Conservation (phyloP, 2,888 invertebrate species). For the Pachymerium ferrugineum region DNA sequence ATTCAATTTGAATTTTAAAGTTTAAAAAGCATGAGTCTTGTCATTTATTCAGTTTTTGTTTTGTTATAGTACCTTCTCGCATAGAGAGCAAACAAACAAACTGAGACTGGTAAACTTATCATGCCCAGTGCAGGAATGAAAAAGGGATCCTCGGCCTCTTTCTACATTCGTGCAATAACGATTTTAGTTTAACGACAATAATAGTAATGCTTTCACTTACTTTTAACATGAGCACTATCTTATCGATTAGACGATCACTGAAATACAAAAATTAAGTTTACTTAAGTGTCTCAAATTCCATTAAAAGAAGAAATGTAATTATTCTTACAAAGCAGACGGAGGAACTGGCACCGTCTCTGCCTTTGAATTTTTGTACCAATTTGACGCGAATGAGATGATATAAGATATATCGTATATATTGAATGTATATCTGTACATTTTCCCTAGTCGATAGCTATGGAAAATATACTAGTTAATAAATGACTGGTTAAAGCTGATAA, state of each 20-base stretch:
- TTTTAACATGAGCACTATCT: background rate
- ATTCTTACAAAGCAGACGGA: background rate
- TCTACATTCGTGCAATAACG: background rate
- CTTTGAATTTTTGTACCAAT: conserved; percentile 20
- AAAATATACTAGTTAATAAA: background rate
- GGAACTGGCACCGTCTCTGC: conserved; percentile 25
- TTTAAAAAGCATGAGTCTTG: background rate
- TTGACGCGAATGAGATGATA: background rate
- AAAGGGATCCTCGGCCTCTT: background rate
- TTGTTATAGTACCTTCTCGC: background rate
- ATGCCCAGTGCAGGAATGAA: background rate
- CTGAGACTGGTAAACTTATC: background rate
- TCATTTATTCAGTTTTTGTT: background rate
- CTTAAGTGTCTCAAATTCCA: background rate
- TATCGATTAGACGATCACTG: background rate
- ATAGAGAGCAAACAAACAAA: background rate
- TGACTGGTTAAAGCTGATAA: background rate
- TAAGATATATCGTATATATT: background rate
- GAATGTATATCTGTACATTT: conserved; percentile 19
- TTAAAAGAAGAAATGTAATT: background rate
- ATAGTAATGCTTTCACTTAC: background rate
- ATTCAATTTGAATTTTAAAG: background rate
- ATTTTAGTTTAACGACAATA: background rate
- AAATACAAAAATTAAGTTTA: background rate
- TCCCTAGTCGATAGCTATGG: background rate